phyloP scores from a whole-genome alignment of 2,888 invertebrate species.

The Bembecia ichneumoniformis region DNA sequence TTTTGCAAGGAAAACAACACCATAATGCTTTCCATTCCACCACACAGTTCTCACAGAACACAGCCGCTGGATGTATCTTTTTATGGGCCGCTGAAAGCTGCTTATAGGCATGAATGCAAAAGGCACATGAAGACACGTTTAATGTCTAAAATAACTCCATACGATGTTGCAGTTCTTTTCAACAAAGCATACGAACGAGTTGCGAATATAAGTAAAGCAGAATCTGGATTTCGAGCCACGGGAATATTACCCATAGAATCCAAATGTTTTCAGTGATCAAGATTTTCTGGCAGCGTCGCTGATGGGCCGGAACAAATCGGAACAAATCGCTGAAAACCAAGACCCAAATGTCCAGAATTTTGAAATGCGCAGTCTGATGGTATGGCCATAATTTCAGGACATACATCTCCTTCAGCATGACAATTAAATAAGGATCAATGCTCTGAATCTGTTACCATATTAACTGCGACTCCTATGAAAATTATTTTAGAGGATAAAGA shows the following conservation, averaged over 20 bases:
- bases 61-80: conserved; percentile 17
- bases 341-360: conserved; percentile 13
- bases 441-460: conserved; percentile 3
- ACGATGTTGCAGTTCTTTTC: conserved; percentile 16
- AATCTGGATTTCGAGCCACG: conserved; percentile 13
- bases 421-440: conserved; percentile 8
- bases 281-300: conserved; percentile 13
- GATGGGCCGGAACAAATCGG: conserved; percentile 13
- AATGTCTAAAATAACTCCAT: conserved; percentile 15
- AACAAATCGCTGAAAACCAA: conserved; percentile 13
- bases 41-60: conserved; percentile 16
- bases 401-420: conserved; percentile 9
- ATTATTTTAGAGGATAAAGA: conserved; percentile 6
- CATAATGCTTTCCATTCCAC: conserved; percentile 18
- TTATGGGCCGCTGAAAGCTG: conserved; percentile 15
- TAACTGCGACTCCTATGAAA: conserved; percentile 7
- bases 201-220: conserved; percentile 10
- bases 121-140: conserved; percentile 15
- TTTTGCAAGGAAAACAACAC: conserved; percentile 17
- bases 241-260: conserved; percentile 14
- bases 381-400: conserved; percentile 8
- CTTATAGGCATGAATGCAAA: conserved; percentile 18
- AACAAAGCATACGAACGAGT: conserved; percentile 17
- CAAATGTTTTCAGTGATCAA: conserved; percentile 15
- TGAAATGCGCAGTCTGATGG: conserved; percentile 6